Conservation (phyloP, 2,797 vertebrate genomes). For the Paedocypris micromegethes region DNA sequence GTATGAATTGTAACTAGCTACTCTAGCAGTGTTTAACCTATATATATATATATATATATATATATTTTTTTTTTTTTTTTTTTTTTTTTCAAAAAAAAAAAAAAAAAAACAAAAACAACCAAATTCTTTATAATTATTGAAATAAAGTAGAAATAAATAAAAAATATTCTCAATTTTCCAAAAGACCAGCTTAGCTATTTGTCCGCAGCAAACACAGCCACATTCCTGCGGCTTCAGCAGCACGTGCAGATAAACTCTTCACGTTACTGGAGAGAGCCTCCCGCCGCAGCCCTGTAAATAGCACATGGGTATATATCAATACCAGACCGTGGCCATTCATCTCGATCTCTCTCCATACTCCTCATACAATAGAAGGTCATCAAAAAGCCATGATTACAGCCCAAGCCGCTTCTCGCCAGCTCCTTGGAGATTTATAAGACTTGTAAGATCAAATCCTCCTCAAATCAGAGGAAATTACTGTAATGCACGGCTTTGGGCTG, state of each 20-base stretch:
- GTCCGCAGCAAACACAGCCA: too few species aligned
- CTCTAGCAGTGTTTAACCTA: too few species aligned
- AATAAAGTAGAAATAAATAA: too few species aligned
- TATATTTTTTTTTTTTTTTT: too few species aligned
- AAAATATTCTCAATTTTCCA: too few species aligned
- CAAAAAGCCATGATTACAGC: constrained; percentile 25
- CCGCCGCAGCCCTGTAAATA: constrained; percentile 19
- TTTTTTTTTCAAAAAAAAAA: too few species aligned
- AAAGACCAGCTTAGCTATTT: too few species aligned
- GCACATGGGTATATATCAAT: constrained; percentile 35
- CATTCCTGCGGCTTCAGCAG: background rate
- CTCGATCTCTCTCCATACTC: constrained; percentile 35
- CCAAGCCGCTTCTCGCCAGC: constrained; percentile 13
- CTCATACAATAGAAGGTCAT: constrained; percentile 18
- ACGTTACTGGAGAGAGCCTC: constrained; percentile 24
- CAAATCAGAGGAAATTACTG: constrained; percentile 33
- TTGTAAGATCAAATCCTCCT: constrained; percentile 32
- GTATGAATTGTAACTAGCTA: too few species aligned
- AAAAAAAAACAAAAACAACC: too few species aligned
- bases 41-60: too few species aligned
- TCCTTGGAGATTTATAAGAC: constrained; percentile 27
- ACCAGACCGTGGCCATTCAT: constrained; percentile 29
- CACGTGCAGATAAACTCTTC: constrained; percentile 19
- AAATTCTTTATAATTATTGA: too few species aligned
- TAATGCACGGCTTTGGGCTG: constrained; percentile 38